Base-by-base conservation (phyloP, 2,888 invertebrate genomes). In the Volucella inflata region DNA sequence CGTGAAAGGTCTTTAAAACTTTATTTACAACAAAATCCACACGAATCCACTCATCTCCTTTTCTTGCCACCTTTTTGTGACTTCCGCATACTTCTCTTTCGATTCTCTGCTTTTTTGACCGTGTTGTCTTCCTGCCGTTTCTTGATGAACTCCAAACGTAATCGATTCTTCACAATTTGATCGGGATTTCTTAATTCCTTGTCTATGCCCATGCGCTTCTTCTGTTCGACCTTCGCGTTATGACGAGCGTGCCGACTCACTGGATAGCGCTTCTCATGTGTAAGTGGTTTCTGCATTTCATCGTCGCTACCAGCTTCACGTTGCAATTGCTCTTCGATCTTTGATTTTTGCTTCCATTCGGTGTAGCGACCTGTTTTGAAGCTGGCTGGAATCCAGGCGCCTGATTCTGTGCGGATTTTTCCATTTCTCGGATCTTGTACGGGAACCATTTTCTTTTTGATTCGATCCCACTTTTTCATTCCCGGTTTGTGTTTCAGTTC, bases 341-440 rank as follows among this genome's bases (percentile, higher is more conserved):
- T 92, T 0, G 94, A 95, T 88, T 95, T 95, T 81, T 96, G 95
- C 89, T 96, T 95, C 98, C 98, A 98, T 72, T 95, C 95, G 83
- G 94, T 94, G 92, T 98, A 98, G 36, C 96, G 94, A 67, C 98
- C 96, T 81, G 97, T 96, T 93, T 98, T 98, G 93, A 97, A 99
- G 0, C 97, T 96, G 0, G 98, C 97, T 0, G 98, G 96, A 88
- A 99, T 98, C 95, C 97, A 97, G 0, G 94, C 95, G 16, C 99
- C 99, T 82, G 98, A 98, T 93, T 99, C 99, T 0, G 99, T 99
- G 89, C 96, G 95, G 87, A 99, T 98, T 93, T 96, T 97, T 71
- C 95, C 96, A 21, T 93, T 92, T 88, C 95, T 94, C 3, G 90
- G 91, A 90, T 90, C 91, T 79, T 91, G 90, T 3, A 91, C 94